Conservation (phyloP, 2,888 invertebrate species). For the Beris morrisii region DNA sequence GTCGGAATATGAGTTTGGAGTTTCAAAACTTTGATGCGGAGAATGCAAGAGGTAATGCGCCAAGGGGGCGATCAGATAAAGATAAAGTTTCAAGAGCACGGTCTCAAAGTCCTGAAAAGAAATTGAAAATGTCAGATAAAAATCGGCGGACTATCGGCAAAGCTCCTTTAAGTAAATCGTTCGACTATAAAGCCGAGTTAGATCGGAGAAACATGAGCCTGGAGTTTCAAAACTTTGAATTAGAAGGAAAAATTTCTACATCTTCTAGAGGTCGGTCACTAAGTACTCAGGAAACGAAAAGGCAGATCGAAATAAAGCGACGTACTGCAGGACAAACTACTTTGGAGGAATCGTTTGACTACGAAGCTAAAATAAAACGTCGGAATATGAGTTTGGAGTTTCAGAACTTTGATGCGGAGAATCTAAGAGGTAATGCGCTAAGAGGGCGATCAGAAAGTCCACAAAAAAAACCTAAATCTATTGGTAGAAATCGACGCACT, state of each 20-base stretch:
- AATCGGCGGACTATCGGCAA: too few species aligned
- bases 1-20: background rate
- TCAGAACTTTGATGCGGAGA: background rate
- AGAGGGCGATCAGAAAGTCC: background rate
- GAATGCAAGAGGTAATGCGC: background rate
- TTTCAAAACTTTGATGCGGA: background rate
- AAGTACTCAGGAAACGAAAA: background rate
- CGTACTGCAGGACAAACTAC: constrained; percentile 3
- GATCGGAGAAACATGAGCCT: background rate
- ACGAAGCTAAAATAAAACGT: background rate
- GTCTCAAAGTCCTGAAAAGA: background rate
- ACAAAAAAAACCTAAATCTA: background rate
- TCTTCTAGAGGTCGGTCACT: background rate
- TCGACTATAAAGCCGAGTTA: too few species aligned
- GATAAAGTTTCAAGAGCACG: background rate
- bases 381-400: constrained; percentile 1
- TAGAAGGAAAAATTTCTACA: background rate
- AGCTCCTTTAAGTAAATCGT: too few species aligned
- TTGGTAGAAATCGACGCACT: background rate
- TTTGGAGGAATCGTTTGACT: constrained; percentile 1
- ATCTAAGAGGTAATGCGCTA: background rate
- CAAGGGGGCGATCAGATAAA: background rate
- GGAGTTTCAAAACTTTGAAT: constrained; percentile 8
- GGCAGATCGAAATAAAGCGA: background rate
- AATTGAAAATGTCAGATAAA: background rate